Conservation (phyloP, 1,140 invertebrate species). For the Telenomus remus region DNA sequence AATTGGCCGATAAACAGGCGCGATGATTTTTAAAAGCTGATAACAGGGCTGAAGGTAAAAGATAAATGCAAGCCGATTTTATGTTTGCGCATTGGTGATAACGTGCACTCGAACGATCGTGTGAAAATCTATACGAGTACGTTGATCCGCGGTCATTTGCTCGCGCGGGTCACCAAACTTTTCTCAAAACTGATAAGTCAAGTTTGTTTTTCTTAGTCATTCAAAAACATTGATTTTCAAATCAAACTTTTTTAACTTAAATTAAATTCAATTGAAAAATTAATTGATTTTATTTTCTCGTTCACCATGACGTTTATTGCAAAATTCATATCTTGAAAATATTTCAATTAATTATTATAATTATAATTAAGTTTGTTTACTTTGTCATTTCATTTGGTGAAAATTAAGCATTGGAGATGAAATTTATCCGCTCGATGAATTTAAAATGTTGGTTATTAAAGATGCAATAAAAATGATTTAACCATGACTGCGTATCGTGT, state of each 20-base stretch:
- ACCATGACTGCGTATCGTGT: slow-evolving; percentile 5
- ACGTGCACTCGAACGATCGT: not conserved
- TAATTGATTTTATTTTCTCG: too few relatives aligned
- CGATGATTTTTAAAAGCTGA: not conserved
- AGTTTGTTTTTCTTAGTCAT: too few relatives aligned
- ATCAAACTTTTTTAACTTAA: too few relatives aligned
- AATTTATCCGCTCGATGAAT: not conserved
- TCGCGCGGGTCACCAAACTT: slow-evolving; percentile 33
- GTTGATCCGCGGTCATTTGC: slow-evolving; percentile 26
- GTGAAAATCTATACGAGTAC: not conserved
- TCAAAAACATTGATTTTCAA: too few relatives aligned
- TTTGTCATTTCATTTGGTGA: too few relatives aligned
- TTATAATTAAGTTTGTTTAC: too few relatives aligned
- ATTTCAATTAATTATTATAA: too few relatives aligned
- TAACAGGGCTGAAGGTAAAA: slow-evolving; percentile 27
- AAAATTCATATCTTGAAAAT: too few relatives aligned
- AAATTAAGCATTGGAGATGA: not conserved
- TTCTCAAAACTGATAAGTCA: not conserved
- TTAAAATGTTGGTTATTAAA: slow-evolving; percentile 9
- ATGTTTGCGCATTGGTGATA: slow-evolving; percentile 31
- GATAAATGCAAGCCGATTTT: slow-evolving; percentile 42
- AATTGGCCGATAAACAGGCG: slow-evolving; percentile 26
- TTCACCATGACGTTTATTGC: too few relatives aligned
- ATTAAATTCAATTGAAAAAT: too few relatives aligned
- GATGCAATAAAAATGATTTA: slow-evolving; percentile 10